Conservation (phyloP, 2,797 vertebrate species). For the Oreonectes daqikongensis region DNA sequence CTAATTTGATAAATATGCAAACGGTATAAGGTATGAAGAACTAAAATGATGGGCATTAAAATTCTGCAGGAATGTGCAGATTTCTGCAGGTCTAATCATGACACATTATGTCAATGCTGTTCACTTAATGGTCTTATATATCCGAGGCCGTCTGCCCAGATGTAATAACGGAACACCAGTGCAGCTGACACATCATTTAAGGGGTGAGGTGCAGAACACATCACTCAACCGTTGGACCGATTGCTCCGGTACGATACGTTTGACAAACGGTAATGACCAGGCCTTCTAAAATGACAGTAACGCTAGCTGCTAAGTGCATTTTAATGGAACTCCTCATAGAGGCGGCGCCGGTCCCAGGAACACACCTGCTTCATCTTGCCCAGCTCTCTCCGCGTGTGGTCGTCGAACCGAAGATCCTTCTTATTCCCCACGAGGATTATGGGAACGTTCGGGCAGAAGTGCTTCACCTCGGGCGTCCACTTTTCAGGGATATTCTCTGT, state of each 20-base stretch:
- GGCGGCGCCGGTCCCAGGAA: background rate
- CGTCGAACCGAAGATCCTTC: slow-evolving; percentile 94
- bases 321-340: slow-evolving; percentile 35
- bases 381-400: slow-evolving; percentile 90
- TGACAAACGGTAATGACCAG: slow-evolving; percentile 46
- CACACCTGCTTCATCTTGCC: slow-evolving; percentile 98
- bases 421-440: slow-evolving; percentile 99
- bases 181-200: slow-evolving; percentile 21
- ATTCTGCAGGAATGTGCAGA: too few relatives aligned
- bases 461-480: slow-evolving; percentile 98
- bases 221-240: slow-evolving; percentile 34
- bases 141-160: background rate
- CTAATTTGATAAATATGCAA: background rate
- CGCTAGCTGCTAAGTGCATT: slow-evolving; percentile 42
- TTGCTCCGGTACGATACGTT: slow-evolving; percentile 13
- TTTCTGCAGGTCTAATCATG: background rate
- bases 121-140: slow-evolving; percentile 5
- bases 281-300: slow-evolving; percentile 40
- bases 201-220: slow-evolving; percentile 10
- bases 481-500: slow-evolving; percentile 98
- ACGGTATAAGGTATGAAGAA: background rate
- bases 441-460: slow-evolving; percentile 97
- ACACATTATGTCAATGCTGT: background rate
- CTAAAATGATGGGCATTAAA: too few relatives aligned
- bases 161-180: background rate